Evolutionary conservation across 2,113 vertebrate species (phyloP).

Genomic region (Syrrhaptes paradoxus): DNA sequence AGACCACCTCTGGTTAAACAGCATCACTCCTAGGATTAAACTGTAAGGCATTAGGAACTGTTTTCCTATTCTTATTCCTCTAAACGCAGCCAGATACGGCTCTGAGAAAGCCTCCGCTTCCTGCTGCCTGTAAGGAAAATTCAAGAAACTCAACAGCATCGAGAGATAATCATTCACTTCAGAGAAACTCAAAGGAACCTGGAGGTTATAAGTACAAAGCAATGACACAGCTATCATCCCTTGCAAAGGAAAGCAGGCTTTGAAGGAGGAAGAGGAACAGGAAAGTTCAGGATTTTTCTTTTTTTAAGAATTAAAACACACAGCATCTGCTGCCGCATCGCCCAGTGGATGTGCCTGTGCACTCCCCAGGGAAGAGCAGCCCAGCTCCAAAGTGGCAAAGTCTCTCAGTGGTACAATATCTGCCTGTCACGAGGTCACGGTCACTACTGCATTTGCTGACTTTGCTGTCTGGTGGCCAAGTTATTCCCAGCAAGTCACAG

Average conservation of each 20-base stretch:
- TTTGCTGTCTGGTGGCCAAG: not conserved
- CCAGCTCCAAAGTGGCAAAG: not conserved
- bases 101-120: not conserved
- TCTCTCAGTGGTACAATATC: not conserved
- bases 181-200: not conserved
- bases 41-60: not conserved
- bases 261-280: not conserved
- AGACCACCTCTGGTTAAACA: not conserved
- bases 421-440: accelerated
- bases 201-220: not conserved
- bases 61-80: not conserved
- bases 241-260: not conserved
- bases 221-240: not conserved
- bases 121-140: not conserved
- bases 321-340: not conserved
- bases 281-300: not conserved
- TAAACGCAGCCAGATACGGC: not conserved
- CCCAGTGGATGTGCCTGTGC: not conserved
- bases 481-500: not conserved
- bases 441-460: not conserved
- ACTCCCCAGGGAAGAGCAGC: not conserved
- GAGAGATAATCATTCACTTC: not conserved
- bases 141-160: not conserved
- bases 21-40: not conserved
- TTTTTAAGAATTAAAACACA: not conserved